Base-by-base conservation (phyloP, 2,888 invertebrate genomes). In the Crocallis elinguaria region DNA sequence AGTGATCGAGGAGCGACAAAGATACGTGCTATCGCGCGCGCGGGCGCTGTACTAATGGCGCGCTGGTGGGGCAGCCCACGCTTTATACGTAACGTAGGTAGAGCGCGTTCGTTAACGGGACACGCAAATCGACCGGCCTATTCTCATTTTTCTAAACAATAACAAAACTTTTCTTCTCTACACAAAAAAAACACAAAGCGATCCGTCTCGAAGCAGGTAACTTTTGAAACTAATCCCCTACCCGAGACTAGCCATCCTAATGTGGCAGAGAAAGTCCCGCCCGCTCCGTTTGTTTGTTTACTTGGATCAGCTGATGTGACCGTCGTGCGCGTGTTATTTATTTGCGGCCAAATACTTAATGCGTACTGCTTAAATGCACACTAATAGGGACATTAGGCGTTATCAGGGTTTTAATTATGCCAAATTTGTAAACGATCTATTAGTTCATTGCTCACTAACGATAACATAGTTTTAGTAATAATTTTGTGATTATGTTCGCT, bases 51-150 rank as follows among this genome's bases (percentile, higher is more conserved):
- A 83, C 86, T 86, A 89, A 85, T 90, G 89, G 78, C 82, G 86
- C 78, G 82, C 77, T 84, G 88, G 90, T 76, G 89, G 89, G 90
- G 88, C 88, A 76, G 70, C 83, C 85, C 78, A 85, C 86, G 83
- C 84, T 90, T 86, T 88, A 90, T 89, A 89, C 87, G 88, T 82
- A n/a, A 84, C 84, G 78, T 77, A 87, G 87, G 86, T 85, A 88
- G 86, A 78, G 84, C 80, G 78, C 83, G 82, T 80, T 85, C 77
- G 83, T 88, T 89, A 90, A 89, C 89, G 90, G 90, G 86, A 89
- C 88, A 85, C 75, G 78, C 78, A 79, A 73, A 89, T 88, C 87
- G 87, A 86, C 86, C 88, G 85, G 85, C 87, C 88, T 89, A 89
- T 88, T 88, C 87, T 84, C 82, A 84, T 88, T 88, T 85, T 88